Evolutionary conservation across 2,888 invertebrate species (phyloP).

Genomic region (Erynnis tages): DNA sequence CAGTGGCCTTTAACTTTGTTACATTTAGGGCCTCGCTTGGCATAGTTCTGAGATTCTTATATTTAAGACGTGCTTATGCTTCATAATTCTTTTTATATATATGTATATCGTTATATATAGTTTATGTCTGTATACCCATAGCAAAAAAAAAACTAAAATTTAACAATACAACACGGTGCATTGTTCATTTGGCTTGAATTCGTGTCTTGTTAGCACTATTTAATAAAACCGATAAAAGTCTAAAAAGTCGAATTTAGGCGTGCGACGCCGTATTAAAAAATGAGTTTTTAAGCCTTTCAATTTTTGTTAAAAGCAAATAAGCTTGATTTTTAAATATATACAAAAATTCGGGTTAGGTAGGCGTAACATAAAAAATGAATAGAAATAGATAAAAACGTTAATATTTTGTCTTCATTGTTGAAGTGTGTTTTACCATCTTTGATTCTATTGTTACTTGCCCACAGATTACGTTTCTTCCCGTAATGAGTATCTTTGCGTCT

Average conservation of each 20-base stretch:
- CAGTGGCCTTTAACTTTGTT: conserved; percentile 31
- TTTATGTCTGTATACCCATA: too few species aligned
- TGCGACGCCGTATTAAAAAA: too few species aligned
- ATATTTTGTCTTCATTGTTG: conserved; percentile 7
- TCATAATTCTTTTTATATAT: not conserved
- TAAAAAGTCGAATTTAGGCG: too few species aligned
- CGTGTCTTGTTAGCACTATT: too few species aligned
- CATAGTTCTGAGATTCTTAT: not conserved
- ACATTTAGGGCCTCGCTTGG: conserved; percentile 3
- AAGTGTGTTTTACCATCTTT: conserved; percentile 24
- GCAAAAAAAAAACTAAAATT: too few species aligned
- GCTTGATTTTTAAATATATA: too few species aligned
- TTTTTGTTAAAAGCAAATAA: too few species aligned
- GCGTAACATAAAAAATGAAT: not conserved
- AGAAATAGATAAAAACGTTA: not conserved
- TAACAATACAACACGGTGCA: too few species aligned
- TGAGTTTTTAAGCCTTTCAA: too few species aligned
- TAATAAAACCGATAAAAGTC: too few species aligned
- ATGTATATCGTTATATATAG: too few species aligned
- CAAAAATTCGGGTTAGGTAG: not conserved
- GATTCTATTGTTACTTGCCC: conserved; percentile 37
- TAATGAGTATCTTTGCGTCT: conserved; percentile 50
- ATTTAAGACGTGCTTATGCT: not conserved
- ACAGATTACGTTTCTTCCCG: conserved; percentile 39
- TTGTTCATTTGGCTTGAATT: too few species aligned